Evolutionary conservation across 2,888 invertebrate genomes (phyloP).

Genomic region (Phyllotreta striolata): DNA sequence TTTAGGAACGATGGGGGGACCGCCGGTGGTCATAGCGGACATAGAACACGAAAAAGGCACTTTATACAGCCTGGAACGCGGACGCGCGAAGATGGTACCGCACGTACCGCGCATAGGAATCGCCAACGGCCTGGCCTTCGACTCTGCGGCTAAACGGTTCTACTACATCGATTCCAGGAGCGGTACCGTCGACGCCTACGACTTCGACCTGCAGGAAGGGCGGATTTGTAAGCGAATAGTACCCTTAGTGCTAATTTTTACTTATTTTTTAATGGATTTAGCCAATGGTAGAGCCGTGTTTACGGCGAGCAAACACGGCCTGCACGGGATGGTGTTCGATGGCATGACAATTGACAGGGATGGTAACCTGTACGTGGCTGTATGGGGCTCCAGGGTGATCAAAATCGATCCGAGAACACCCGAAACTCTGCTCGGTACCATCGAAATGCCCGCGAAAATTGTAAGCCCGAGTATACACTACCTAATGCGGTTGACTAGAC

Average conservation of each 20-base stretch:
- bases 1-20: constrained; percentile 52
- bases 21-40: constrained; percentile 43
- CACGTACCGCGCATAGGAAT: constrained; percentile 48
- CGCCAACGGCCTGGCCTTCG: constrained; percentile 79
- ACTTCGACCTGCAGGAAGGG: constrained; percentile 69
- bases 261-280: no score
- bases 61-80: constrained; percentile 44
- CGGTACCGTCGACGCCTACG: constrained; percentile 68
- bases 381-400: constrained; percentile 71
- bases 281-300: constrained; percentile 70
- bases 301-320: constrained; percentile 61
- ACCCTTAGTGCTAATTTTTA: not conserved
- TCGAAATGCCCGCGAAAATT: constrained; percentile 72
- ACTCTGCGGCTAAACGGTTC: constrained; percentile 69
- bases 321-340: constrained; percentile 64
- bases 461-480: constrained; percentile 53
- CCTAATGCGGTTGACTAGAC: no score
- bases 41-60: constrained; percentile 45
- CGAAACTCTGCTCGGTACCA: constrained; percentile 67
- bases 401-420: constrained; percentile 65
- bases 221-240: constrained; percentile 58
- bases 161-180: constrained; percentile 80
- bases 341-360: constrained; percentile 84
- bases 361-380: constrained; percentile 81
- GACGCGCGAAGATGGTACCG: constrained; percentile 41